Evolutionary conservation across 1,140 invertebrate genomes (phyloP).

Genomic region (Lerema accius): DNA sequence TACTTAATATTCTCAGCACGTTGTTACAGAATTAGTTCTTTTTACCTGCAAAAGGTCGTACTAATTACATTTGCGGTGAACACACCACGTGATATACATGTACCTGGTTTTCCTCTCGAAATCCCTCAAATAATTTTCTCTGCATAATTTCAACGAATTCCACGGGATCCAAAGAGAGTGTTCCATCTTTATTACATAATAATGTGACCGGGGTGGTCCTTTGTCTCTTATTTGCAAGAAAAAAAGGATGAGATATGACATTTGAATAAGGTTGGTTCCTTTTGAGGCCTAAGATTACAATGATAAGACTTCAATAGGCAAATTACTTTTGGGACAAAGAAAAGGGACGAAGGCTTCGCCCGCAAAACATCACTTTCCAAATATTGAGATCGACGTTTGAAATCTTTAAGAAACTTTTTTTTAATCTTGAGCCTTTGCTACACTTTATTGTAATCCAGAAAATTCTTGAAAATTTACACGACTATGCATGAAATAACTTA

Average conservation of each 20-base stretch:
- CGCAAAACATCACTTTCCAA: constrained; percentile 13
- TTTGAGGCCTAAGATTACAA: constrained; percentile 26
- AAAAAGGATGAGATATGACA: constrained; percentile 35
- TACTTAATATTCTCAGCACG: constrained; percentile 20
- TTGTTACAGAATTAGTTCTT: constrained; percentile 22
- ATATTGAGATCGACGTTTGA: constrained; percentile 17
- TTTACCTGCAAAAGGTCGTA: constrained; percentile 17
- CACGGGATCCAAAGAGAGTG: constrained; percentile 6
- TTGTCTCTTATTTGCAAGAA: constrained; percentile 34
- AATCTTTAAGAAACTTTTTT: neutral
- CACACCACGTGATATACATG: constrained; percentile 15
- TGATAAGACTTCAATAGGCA: constrained; percentile 29
- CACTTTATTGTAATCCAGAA: neutral
- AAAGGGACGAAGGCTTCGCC: constrained; percentile 15
- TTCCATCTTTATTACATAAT: constrained; percentile 26
- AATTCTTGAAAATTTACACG: too few species aligned
- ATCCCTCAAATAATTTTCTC: constrained; percentile 29
- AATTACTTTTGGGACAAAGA: constrained; percentile 29
- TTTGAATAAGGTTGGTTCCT: constrained; percentile 32
- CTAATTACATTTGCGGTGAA: constrained; percentile 28
- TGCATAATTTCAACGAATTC: constrained; percentile 27
- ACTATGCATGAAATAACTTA: too few species aligned
- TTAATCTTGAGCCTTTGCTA: neutral
- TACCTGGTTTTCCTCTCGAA: constrained; percentile 23
- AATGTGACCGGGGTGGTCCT: constrained; percentile 26